Base-by-base conservation (phyloP, 2,113 vertebrate genomes). In the Junco hyemalis region DNA sequence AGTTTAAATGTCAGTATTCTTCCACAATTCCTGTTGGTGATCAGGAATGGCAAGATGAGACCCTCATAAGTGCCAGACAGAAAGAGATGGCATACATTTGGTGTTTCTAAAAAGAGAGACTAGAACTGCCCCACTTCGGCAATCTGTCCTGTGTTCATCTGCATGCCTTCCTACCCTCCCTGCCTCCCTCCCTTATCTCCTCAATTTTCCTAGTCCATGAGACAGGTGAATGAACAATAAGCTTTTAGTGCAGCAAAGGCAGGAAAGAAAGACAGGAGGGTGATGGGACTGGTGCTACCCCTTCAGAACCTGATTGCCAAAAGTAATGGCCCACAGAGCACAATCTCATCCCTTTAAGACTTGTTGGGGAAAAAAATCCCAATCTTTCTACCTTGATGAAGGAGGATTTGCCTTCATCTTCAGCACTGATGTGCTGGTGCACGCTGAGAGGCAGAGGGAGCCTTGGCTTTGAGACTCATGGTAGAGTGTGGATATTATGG, bases 351-450 rank as follows among this genome's bases (percentile, higher is more conserved):
- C 22, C 33, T 82, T 82, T 56, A 51, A 48, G 16, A 33, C 18
- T 42, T 47, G 0, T 1, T 15, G 8, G 17, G 48, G 2, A 1
- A 7, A 54, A 85, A 44, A 2, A 3, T 0, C 0, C 5, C 11
- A 33, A 4, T 25, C 20, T 88, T 45, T 80, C 18, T 54, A 57
- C 45, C 12, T 50, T 56, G 28, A 28, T 68, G 71, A 64, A 69
- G 48, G 20, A 54, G 18, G 26, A 1, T 2, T 5, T 38, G 18
- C 26, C 38, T 47, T 65, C 65, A 33, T 23, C 60, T 81, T 68
- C 74, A 90, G 8, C 23, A 45, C 0, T 53, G 50, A 33, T 0
- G 1, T 42, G 25, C n/a, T 57, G 21, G 24, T 54, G 47, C 35
- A 23, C 33, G 19, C 42, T 26, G 9, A 77, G 15, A 56, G 36